These are phyloP conservation scores for Sinocyclocheilus maitianheensis DNA, from an alignment of 2,113 vertebrate species.

Conservation along the genomic window DNA sequence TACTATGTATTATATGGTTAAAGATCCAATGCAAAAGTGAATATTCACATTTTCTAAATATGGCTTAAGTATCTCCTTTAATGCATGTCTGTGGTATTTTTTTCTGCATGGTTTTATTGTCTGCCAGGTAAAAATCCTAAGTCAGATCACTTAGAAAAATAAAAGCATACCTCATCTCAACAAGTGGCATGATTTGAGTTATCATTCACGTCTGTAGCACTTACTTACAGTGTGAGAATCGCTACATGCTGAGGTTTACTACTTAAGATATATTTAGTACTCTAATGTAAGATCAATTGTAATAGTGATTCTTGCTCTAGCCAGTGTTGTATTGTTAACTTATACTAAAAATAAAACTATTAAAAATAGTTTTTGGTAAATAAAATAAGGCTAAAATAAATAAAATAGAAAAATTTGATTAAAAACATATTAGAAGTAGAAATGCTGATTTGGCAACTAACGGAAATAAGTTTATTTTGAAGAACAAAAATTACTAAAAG, in stretches of 20 bases:
- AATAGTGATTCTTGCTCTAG: background rate
- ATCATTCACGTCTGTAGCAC: background rate
- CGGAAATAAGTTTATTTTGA: no score
- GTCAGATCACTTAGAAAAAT: background rate
- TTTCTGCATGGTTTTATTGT: background rate
- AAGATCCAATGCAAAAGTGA: background rate
- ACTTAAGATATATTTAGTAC: background rate
- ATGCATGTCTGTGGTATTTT: background rate
- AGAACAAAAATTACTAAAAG: no score
- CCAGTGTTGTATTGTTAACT: background rate
- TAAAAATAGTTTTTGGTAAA: background rate
- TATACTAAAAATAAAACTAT: no score
- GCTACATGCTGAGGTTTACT: background rate
- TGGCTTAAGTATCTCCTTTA: background rate
- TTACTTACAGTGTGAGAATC: background rate
- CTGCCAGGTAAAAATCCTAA: background rate
- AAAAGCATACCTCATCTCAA: background rate
- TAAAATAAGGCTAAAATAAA: background rate
- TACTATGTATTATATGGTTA: background rate
- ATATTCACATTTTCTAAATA: background rate
- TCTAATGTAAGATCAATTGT: background rate
- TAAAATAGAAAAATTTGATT: no score
- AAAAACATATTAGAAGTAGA: no score
- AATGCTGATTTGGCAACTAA: no score
- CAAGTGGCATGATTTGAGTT: background rate